A percentile compares a stretch with the other conserved stretches of the same genome.
Evolutionary conservation across 2,797 vertebrate species (phyloP).

Genomic region (Oophaga sylvatica): DNA sequence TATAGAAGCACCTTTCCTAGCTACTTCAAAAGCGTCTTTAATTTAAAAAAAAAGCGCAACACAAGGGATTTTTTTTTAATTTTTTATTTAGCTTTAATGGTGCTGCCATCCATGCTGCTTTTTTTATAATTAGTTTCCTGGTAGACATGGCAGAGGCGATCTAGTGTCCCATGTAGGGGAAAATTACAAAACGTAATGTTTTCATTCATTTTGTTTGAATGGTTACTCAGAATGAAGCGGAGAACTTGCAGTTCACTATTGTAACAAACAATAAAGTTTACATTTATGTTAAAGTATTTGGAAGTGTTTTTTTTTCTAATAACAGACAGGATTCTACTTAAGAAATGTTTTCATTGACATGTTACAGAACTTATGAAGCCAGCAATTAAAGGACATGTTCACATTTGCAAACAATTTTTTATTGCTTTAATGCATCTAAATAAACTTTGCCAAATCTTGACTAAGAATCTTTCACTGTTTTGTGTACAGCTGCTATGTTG

Average conservation of each 20-base stretch:
- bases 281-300: constrained; percentile 68
- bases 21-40: constrained; percentile 72
- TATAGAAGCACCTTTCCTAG: constrained; percentile 74
- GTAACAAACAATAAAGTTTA: constrained; percentile 66
- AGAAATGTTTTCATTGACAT: constrained; percentile 6
- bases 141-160: constrained; percentile 76
- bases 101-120: constrained; percentile 75
- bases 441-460: not conserved
- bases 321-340: constrained; percentile 50
- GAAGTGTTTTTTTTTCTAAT: not conserved
- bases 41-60: constrained; percentile 74
- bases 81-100: constrained; percentile 75
- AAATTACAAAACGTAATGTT: constrained; percentile 74
- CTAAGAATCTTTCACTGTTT: not conserved
- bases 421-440: not conserved
- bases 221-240: constrained; percentile 65
- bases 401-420: not conserved
- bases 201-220: constrained; percentile 77
- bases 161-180: constrained; percentile 72
- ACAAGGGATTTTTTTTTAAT: constrained; percentile 68
- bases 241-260: constrained; percentile 65
- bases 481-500: not conserved
- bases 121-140: constrained; percentile 66
- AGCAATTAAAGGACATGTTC: not conserved
- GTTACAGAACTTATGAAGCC: constrained; percentile 13